Conservation (phyloP, 2,113 vertebrate species). For the Sphaerodactylus townsendi region DNA sequence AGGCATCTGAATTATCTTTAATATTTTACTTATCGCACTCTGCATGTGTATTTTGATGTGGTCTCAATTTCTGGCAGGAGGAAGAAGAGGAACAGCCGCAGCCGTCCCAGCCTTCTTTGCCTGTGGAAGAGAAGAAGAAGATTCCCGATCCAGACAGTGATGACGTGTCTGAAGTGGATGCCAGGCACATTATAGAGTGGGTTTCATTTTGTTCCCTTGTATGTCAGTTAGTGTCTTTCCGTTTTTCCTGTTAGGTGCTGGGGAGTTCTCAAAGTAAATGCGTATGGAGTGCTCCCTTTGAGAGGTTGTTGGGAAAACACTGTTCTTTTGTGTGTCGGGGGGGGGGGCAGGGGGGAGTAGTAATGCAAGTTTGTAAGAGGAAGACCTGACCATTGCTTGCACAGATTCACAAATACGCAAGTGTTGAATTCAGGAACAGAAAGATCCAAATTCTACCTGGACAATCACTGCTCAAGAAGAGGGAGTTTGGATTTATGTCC, state of each 20-base stretch:
- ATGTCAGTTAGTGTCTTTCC: not conserved
- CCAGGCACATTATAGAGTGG: conserved; percentile 91
- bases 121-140: conserved; percentile 90
- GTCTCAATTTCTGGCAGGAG: conserved; percentile 57
- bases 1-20: too few species aligned
- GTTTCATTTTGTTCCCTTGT: not conserved
- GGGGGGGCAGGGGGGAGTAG: too few species aligned
- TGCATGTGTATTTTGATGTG: not conserved
- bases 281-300: not conserved
- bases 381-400: not conserved
- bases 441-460: not conserved
- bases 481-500: too few species aligned
- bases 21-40: not conserved
- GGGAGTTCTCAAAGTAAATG: too few species aligned
- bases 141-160: conserved; percentile 92
- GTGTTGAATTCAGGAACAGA: not conserved
- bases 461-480: not conserved
- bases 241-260: not conserved
- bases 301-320: not conserved
- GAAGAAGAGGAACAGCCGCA: conserved; percentile 87
- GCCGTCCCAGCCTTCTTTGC: conserved; percentile 59
- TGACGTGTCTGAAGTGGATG: conserved; percentile 90
- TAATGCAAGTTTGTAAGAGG: not conserved
- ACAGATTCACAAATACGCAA: not conserved
- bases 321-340: not conserved